These are phyloP conservation scores for Ceryle rudis DNA, from an alignment of 2,797 vertebrate genomes.

Conservation along the genomic window DNA sequence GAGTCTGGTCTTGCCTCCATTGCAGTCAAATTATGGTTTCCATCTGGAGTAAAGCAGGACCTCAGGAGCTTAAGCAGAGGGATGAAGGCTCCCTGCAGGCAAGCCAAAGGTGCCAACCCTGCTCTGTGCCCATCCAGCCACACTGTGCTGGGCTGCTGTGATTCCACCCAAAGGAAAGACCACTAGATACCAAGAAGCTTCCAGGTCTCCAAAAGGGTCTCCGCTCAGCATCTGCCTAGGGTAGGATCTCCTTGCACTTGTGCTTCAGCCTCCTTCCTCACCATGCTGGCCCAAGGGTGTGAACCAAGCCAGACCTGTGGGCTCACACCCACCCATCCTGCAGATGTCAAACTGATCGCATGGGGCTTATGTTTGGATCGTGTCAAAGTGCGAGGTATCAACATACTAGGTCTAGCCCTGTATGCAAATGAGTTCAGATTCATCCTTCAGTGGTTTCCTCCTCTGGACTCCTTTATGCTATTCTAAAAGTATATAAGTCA, in stretches of 20 bases:
- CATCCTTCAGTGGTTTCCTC: neutral
- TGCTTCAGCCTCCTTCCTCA: neutral
- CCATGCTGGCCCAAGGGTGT: rapidly evolving
- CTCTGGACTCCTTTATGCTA: neutral
- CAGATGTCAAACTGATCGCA: neutral
- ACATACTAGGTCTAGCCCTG: neutral
- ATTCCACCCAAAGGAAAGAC: neutral
- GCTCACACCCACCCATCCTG: neutral
- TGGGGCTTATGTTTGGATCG: neutral
- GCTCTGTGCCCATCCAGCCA: neutral
- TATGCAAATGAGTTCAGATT: neutral
- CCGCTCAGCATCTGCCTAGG: neutral
- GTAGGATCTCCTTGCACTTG: neutral
- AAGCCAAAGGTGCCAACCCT: neutral
- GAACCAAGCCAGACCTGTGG: neutral
- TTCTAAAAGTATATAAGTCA: conserved; percentile 18
- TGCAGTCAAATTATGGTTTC: neutral
- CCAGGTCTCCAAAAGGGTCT: rapidly evolving
- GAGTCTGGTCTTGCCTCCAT: neutral
- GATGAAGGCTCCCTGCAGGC: neutral
- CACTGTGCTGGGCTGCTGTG: neutral
- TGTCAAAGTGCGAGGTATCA: neutral
- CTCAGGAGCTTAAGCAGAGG: neutral
- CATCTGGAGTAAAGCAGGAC: neutral
- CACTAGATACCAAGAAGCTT: neutral